phyloP scores from a whole-genome alignment of 2,113 vertebrate species.

The Mus spicilegus region DNA sequence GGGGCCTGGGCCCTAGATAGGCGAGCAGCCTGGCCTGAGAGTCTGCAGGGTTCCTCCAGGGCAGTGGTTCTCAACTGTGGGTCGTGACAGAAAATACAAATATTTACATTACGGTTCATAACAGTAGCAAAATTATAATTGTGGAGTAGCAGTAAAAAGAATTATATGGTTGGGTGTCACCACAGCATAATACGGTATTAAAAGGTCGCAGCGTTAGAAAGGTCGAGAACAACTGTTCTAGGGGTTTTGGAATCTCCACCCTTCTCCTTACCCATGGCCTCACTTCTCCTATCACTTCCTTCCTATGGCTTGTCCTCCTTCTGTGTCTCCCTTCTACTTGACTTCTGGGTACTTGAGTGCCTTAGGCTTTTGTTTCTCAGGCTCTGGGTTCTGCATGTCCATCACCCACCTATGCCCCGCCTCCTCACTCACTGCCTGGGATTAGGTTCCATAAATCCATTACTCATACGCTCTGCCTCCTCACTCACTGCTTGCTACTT shows the following conservation, averaged over 20 bases:
- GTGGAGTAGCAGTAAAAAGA: background rate
- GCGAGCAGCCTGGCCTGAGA: background rate
- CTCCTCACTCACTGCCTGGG: background rate
- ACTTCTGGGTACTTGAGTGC: background rate
- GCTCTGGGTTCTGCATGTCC: background rate
- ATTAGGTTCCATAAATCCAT: background rate
- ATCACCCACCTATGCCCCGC: accelerated
- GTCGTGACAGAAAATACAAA: background rate
- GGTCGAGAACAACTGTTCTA: background rate
- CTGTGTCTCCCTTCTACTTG: background rate
- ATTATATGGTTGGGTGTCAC: background rate
- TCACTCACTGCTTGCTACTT: background rate
- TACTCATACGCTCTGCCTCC: accelerated
- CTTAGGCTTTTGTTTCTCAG: no score
- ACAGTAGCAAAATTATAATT: background rate
- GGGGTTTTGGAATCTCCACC: accelerated
- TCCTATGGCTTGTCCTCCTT: no score
- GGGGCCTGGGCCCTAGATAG: background rate
- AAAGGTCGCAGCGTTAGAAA: background rate
- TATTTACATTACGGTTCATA: background rate
- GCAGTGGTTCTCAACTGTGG: background rate
- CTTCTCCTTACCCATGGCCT: background rate
- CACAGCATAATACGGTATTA: background rate
- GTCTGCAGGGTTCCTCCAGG: accelerated
- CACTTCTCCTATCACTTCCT: accelerated